phyloP scores from a whole-genome alignment of 2,797 vertebrate genomes.

The Pipistrellus nathusii region DNA sequence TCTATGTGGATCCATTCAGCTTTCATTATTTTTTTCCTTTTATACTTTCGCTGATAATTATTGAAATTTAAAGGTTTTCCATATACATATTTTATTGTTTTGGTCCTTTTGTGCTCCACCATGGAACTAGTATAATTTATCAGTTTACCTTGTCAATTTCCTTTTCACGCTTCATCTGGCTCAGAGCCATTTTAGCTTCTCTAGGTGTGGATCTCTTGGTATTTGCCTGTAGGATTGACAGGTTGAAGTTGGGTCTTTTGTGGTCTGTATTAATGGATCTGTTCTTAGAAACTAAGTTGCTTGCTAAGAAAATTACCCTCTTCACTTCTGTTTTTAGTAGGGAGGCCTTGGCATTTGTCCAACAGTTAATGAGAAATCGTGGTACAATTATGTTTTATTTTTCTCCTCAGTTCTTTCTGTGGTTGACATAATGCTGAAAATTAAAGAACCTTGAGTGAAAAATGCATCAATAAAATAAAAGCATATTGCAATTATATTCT shows the following conservation, averaged over 20 bases:
- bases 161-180: background rate
- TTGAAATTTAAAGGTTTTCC: background rate
- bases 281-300: conserved; percentile 28
- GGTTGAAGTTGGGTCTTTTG: conserved; percentile 15
- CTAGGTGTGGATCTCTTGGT: background rate
- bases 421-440: conserved; percentile 79
- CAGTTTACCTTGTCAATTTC: background rate
- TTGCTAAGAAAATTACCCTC: conserved; percentile 55
- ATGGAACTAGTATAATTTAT: background rate
- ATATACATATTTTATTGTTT: accelerated
- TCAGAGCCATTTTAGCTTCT: background rate
- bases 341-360: conserved; percentile 77
- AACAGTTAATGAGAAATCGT: conserved; percentile 78
- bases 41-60: background rate
- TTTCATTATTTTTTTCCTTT: background rate
- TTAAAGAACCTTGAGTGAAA: conserved; percentile 78
- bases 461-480: conserved; percentile 81
- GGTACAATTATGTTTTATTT: conserved; percentile 64
- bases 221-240: background rate
- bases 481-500: conserved; percentile 70
- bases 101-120: background rate
- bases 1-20: background rate
- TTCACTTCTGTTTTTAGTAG: conserved; percentile 50
- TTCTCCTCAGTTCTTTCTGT: conserved; percentile 73
- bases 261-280: conserved; percentile 5